A percentile compares a stretch with the other conserved stretches of the same genome.
These are phyloP conservation scores for Stigmatopora argus DNA, from an alignment of 2,113 vertebrate genomes.

Conservation along the genomic window DNA sequence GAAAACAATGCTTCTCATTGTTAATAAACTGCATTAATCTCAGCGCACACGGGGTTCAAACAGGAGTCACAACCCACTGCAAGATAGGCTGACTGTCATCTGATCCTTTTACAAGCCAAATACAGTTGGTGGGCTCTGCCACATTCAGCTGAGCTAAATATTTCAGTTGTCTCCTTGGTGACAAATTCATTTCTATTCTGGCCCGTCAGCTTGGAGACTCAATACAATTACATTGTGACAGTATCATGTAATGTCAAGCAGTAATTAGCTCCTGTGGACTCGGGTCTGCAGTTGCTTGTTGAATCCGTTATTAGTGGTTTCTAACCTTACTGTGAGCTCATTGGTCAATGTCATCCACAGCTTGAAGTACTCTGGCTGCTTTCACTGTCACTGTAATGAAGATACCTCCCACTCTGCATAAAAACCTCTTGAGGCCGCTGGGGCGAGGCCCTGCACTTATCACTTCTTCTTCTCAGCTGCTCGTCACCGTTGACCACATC, in stretches of 20 bases:
- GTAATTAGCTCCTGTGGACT: slow-evolving; percentile 5
- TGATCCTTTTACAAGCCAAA: slow-evolving; percentile 18
- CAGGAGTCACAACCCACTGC: background rate
- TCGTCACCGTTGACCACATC: slow-evolving; percentile 10
- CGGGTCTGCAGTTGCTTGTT: slow-evolving; percentile 12
- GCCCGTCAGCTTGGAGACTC: slow-evolving; percentile 18
- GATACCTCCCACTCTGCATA: slow-evolving; percentile 34
- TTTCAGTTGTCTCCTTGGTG: slow-evolving; percentile 51
- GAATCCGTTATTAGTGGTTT: slow-evolving; percentile 14
- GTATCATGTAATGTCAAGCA: slow-evolving; percentile 10
- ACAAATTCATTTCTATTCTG: slow-evolving; percentile 53
- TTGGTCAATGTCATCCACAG: background rate
- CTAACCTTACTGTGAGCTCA: slow-evolving; percentile 7
- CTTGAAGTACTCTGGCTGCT: slow-evolving; percentile 17
- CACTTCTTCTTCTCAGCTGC: slow-evolving; percentile 14
- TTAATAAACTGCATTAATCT: background rate
- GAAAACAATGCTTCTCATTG: background rate
- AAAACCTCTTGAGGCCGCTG: slow-evolving; percentile 14
- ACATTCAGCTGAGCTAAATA: slow-evolving; percentile 44
- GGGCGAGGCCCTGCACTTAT: slow-evolving; percentile 26
- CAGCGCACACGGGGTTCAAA: background rate
- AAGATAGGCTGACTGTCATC: slow-evolving; percentile 5
- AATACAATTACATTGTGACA: slow-evolving; percentile 17
- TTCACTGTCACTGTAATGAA: slow-evolving; percentile 24
- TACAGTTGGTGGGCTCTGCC: slow-evolving; percentile 26